These are phyloP conservation scores for Scophthalmus maximus DNA, from an alignment of 2,113 vertebrate genomes.

Conservation along the genomic window DNA sequence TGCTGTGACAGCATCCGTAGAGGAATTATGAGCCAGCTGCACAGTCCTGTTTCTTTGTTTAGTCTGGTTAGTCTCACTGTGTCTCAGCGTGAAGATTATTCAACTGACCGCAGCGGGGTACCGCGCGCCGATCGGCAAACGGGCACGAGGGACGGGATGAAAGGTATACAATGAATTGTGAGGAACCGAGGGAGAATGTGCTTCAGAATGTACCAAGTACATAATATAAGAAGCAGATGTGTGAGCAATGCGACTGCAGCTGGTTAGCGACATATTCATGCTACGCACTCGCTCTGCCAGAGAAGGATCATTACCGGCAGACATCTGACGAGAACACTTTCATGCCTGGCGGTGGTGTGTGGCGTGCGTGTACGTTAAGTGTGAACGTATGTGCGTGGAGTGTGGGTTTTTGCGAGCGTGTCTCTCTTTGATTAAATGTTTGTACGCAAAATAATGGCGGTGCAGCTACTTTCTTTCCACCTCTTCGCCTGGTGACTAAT, in stretches of 20 bases:
- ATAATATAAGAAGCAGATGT: conserved; percentile 85
- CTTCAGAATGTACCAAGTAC: conserved; percentile 81
- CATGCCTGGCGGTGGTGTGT: conserved; percentile 42
- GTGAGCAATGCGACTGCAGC: conserved; percentile 76
- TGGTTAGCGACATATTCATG: conserved; percentile 79
- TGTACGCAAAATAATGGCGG: conserved; percentile 12
- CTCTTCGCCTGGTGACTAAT: conserved; percentile 54
- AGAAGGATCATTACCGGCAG: conserved; percentile 74
- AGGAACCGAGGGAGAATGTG: conserved; percentile 53
- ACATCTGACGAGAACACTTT: conserved; percentile 68
- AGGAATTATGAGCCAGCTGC: conserved; percentile 34
- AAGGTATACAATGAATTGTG: conserved; percentile 64
- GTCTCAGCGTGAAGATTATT: conserved; percentile 30
- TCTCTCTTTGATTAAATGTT: conserved; percentile 51
- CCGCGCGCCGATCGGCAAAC: conserved; percentile 38
- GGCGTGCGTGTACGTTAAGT: conserved; percentile 2
- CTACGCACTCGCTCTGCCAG: conserved; percentile 65
- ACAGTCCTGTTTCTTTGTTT: conserved; percentile 47
- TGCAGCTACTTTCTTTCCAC: conserved; percentile 42
- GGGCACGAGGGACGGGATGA: conserved; percentile 46
- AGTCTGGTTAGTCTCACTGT: conserved; percentile 43
- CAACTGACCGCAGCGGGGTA: conserved; percentile 28
- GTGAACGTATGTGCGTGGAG: conserved; percentile 7
- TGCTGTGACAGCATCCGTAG: conserved; percentile 12
- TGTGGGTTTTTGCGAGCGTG: conserved; percentile 14